phyloP scores from a whole-genome alignment of 2,797 vertebrate genomes.

The Micropoecilia bifurca region DNA sequence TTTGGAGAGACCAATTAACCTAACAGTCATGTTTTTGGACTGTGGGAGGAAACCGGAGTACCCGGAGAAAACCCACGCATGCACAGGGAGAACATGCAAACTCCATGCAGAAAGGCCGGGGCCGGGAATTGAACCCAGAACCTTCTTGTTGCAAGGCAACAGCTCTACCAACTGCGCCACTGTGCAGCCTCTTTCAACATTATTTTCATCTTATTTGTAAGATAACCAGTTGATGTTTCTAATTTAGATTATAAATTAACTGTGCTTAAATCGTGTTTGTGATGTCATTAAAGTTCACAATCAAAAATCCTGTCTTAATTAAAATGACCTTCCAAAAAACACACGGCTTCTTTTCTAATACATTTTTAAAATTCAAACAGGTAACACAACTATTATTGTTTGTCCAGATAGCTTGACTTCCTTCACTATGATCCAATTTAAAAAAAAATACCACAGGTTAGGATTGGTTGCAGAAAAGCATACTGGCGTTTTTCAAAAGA shows the following conservation, averaged over 20 bases:
- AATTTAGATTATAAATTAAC: not conserved
- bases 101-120: too few species aligned
- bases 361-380: not conserved
- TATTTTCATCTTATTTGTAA: not conserved
- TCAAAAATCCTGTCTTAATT: not conserved
- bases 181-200: too few species aligned
- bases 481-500: not conserved
- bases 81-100: too few species aligned
- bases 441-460: not conserved
- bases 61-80: too few species aligned
- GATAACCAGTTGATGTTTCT: not conserved
- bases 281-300: not conserved
- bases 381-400: not conserved
- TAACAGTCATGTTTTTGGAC: too few species aligned
- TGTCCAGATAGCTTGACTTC: not conserved
- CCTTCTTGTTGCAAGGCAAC: too few species aligned
- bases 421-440: not conserved
- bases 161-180: too few species aligned
- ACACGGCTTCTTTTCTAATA: not conserved
- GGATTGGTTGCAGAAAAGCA: not conserved
- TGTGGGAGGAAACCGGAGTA: too few species aligned
- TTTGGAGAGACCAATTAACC: too few species aligned
- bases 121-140: too few species aligned
- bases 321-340: not conserved
- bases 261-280: not conserved